A percentile compares a stretch with the other conserved stretches of the same genome.
phyloP scores from a whole-genome alignment of 2,797 vertebrate species.

The Anguilla obscura region DNA sequence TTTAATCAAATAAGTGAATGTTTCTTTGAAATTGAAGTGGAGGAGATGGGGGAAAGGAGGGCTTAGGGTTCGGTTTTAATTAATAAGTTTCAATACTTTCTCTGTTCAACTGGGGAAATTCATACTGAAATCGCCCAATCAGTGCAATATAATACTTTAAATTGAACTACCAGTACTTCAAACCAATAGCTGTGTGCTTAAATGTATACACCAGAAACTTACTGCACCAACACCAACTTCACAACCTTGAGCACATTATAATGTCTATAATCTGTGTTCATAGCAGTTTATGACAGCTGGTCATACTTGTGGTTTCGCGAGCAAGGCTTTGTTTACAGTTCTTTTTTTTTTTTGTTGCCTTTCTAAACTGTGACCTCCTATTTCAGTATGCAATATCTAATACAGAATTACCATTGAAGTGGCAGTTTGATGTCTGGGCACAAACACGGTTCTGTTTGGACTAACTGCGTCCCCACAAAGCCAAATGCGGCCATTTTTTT shows the following conservation, averaged over 20 bases:
- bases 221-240: neutral
- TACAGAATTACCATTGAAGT: neutral
- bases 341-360: neutral
- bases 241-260: too few species aligned
- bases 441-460: neutral
- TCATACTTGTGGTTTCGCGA: too few species aligned
- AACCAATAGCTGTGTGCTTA: neutral
- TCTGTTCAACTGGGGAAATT: neutral
- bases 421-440: neutral
- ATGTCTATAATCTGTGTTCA: neutral
- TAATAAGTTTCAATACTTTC: neutral
- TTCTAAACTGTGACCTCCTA: neutral
- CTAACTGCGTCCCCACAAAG: neutral
- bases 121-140: neutral
- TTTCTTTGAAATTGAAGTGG: conserved; percentile 13
- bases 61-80: neutral
- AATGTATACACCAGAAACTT: neutral
- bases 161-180: neutral
- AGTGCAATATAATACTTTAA: neutral
- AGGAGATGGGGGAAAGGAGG: neutral
- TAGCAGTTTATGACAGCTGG: neutral
- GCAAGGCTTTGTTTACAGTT: too few species aligned
- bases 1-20: conserved; percentile 56
- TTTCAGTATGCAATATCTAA: neutral
- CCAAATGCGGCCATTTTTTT: neutral